Evolutionary conservation across 2,888 invertebrate species (phyloP).

Genomic region (Cecidostiba fungosa): DNA sequence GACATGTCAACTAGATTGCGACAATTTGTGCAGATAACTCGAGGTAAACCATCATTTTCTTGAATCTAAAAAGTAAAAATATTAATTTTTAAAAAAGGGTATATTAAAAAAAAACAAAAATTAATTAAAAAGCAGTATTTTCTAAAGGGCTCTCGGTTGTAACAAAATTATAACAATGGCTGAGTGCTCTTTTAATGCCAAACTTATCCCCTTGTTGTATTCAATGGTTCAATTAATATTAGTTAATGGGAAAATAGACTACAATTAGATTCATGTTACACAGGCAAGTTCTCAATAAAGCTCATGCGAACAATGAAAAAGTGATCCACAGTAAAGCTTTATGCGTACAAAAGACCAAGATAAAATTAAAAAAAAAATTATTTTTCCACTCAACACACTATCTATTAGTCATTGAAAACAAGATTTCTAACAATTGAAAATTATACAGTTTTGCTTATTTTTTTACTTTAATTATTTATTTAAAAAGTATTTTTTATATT

Average conservation of each 20-base stretch:
- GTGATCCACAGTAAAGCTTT: constrained; percentile 28
- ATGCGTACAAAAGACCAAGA: neutral
- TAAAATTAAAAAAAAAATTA: neutral
- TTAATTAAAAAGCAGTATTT: too few relatives aligned
- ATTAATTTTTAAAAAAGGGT: neutral
- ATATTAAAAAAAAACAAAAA: constrained; percentile 3
- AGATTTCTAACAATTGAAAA: neutral
- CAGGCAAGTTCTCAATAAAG: constrained; percentile 58
- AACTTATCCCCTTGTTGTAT: constrained; percentile 60
- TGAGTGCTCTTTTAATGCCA: constrained; percentile 55
- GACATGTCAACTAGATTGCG: constrained; percentile 71
- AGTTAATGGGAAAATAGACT: constrained; percentile 62
- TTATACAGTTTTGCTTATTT: neutral
- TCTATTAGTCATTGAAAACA: neutral
- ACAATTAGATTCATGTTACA: constrained; percentile 63
- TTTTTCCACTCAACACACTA: neutral
- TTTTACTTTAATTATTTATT: neutral
- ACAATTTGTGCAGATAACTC: constrained; percentile 72
- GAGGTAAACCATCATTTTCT: constrained; percentile 75
- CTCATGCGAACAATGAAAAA: constrained; percentile 52
- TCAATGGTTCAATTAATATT: constrained; percentile 64
- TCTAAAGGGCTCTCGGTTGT: neutral
- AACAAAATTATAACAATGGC: constrained; percentile 48
- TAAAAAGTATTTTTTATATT: neutral
- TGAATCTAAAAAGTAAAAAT: constrained; percentile 68